Conservation (phyloP, 2,113 vertebrate species). For the Camelus bactrianus region DNA sequence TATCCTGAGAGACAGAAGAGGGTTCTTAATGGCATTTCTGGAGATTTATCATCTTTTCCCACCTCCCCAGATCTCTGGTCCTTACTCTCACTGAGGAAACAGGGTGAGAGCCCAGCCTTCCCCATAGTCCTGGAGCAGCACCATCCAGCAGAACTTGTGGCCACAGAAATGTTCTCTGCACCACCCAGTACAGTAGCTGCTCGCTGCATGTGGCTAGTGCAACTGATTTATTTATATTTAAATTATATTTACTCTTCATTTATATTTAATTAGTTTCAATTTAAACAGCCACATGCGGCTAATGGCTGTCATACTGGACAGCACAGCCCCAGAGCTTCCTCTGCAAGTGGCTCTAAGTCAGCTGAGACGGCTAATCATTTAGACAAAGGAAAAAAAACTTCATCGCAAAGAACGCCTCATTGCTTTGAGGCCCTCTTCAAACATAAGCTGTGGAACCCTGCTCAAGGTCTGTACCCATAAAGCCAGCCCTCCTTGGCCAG, state of each 20-base stretch:
- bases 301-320: not conserved
- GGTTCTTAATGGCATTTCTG: conserved; percentile 47
- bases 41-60: not conserved
- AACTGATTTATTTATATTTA: not conserved
- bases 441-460: not conserved
- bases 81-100: not conserved
- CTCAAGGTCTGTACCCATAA: not conserved
- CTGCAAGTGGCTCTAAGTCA: not conserved
- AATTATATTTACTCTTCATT: not conserved
- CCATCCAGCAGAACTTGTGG: not conserved
- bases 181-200: not conserved
- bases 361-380: not conserved
- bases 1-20: conserved; percentile 90
- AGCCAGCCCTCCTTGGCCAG: not conserved
- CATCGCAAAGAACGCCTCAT: not conserved
- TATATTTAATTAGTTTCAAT: not conserved
- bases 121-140: not conserved
- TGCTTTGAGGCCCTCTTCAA: not conserved
- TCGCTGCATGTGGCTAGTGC: not conserved
- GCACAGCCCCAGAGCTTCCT: not conserved
- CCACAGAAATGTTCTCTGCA: fast-evolving
- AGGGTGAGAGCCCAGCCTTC: not conserved
- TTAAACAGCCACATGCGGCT: not conserved
- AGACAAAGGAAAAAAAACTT: not conserved
- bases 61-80: not conserved